phyloP scores from a whole-genome alignment of 2,888 invertebrate species.

The Hymenopus coronatus region DNA sequence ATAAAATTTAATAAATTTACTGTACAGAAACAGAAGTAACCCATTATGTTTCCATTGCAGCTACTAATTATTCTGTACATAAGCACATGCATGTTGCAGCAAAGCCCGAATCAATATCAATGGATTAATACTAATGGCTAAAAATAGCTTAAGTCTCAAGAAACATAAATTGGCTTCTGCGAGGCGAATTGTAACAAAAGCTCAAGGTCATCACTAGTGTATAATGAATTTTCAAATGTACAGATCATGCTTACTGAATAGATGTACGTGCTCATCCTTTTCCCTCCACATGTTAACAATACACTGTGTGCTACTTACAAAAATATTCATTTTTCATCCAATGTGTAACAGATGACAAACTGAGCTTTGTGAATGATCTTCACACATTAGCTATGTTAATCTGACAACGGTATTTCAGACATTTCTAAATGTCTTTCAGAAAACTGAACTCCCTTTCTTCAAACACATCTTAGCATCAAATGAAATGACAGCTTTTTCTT shows the following conservation, averaged over 20 bases:
- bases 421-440: background rate
- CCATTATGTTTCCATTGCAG: no score
- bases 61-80: no score
- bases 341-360: conserved; percentile 12
- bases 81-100: background rate
- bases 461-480: background rate
- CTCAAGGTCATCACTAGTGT: background rate
- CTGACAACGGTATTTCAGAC: background rate
- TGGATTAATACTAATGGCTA: background rate
- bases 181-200: background rate
- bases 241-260: background rate
- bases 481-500: background rate
- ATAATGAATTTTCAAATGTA: conserved; percentile 9
- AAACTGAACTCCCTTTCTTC: background rate
- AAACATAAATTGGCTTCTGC: background rate
- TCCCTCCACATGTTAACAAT: conserved; percentile 1
- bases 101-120: background rate
- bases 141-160: background rate
- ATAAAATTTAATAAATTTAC: no score
- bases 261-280: conserved; percentile 4
- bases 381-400: background rate
- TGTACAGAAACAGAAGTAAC: no score
- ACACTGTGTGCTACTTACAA: background rate
- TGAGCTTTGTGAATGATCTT: background rate
- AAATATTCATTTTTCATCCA: conserved; percentile 3